Percentiles rank a stretch among this genome's conserved stretches.
These are phyloP conservation scores for Yoshiicerus persimilis DNA, from an alignment of 1,140 invertebrate species.

Conservation along the genomic window DNA sequence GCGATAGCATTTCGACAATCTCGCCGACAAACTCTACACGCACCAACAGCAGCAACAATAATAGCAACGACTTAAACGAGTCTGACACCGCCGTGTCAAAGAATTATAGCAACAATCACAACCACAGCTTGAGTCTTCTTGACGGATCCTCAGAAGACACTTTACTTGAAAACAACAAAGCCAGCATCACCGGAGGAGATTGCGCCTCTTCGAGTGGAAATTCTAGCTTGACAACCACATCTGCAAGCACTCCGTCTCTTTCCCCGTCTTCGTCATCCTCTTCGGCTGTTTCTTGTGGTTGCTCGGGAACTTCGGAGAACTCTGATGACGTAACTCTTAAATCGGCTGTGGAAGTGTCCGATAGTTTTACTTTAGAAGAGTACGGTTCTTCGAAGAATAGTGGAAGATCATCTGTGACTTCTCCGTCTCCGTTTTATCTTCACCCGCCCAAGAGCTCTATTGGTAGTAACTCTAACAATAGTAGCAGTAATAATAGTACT, in stretches of 20 bases:
- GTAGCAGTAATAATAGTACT: not conserved
- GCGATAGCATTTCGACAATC: not conserved
- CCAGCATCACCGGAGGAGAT: constrained; percentile 19
- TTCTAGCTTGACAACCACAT: constrained; percentile 38
- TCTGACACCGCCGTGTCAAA: not conserved
- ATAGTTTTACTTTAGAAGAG: constrained; percentile 32
- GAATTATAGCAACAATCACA: constrained; percentile 2
- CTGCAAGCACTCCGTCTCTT: constrained; percentile 32
- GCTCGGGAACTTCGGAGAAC: constrained; percentile 15
- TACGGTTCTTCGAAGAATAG: not conserved
- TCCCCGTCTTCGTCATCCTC: constrained; percentile 34
- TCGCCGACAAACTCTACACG: not conserved
- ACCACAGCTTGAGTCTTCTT: not conserved
- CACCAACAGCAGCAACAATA: not conserved
- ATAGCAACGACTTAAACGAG: not conserved
- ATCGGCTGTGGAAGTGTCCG: constrained; percentile 8
- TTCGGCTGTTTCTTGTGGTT: constrained; percentile 24
- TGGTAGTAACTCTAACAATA: not conserved
- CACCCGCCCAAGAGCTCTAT: constrained; percentile 24
- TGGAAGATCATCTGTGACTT: not conserved
- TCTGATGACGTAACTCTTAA: not conserved
- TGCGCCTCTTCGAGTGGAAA: constrained; percentile 45
- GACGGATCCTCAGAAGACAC: not conserved
- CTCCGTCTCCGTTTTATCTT: constrained; percentile 29
- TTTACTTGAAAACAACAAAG: not conserved